These are phyloP conservation scores for Alexandromys fortis DNA, from an alignment of 2,113 vertebrate genomes.

Conservation along the genomic window DNA sequence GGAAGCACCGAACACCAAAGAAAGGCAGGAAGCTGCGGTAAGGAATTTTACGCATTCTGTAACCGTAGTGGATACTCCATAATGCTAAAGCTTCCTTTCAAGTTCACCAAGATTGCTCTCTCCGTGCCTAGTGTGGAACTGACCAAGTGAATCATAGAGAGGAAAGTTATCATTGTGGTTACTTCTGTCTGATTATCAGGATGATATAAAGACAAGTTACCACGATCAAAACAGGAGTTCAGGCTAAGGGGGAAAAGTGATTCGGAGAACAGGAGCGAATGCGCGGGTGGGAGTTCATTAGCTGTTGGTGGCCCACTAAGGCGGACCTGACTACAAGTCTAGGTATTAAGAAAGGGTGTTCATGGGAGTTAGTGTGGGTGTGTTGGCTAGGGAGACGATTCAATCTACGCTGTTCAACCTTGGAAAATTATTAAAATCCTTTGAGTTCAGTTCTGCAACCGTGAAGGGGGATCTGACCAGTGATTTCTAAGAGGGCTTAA, in stretches of 20 bases:
- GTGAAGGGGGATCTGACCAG: not conserved
- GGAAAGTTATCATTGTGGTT: slow-evolving; percentile 32
- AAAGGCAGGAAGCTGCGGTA: not conserved
- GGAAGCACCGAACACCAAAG: not conserved
- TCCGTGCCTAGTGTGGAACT: not conserved
- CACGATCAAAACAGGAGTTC: slow-evolving; percentile 7
- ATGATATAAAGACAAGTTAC: slow-evolving; percentile 8
- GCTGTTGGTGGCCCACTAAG: not conserved
- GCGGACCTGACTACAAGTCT: not conserved
- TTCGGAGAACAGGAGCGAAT: not conserved
- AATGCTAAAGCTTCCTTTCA: slow-evolving; percentile 41
- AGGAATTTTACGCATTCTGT: slow-evolving; percentile 28
- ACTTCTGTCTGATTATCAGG: slow-evolving; percentile 18
- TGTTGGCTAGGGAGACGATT: not conserved
- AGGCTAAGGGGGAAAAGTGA: not conserved
- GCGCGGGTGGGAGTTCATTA: not conserved
- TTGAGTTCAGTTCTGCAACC: not conserved
- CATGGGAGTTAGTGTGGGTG: not conserved
- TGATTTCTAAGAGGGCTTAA: slow-evolving; percentile 20
- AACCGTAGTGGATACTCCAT: not conserved
- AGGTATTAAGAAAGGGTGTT: not conserved
- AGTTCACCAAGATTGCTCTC: slow-evolving; percentile 16
- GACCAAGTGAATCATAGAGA: slow-evolving; percentile 43
- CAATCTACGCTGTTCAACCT: not conserved
- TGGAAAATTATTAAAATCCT: not conserved